Evolutionary conservation across 2,888 invertebrate species (phyloP), one percentile per base, ranked within the genome.

Genomic region (Caenorhabditis sp.): DNA sequence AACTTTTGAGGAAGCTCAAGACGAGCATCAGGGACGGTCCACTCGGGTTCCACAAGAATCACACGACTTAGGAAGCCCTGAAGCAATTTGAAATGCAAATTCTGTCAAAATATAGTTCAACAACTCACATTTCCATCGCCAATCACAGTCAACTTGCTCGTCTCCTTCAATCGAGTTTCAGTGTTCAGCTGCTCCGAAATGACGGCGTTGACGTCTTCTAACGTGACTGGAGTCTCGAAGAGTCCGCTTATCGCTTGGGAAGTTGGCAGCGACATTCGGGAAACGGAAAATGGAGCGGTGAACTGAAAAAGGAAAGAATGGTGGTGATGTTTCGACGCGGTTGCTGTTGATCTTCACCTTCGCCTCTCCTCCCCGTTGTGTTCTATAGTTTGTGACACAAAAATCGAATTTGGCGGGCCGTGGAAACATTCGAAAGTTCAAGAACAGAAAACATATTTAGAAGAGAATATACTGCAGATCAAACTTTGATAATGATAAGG

Each of bases 111-210:
- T n/a, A n/a, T n/a, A n/a, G n/a, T n/a, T n/a, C n/a, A n/a, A 26
- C 22, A 22, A 71, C 79, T 61, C 18, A 80, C 79, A 68, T 80
- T 80, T 35, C 80, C 80, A 64, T 80, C 80, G 1, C 72, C 80
- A 44, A 80, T 51, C n/a, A 80, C 72, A 0, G 47, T 51, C 28
- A 68, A 71, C 20, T 68, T 35, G n/a, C 58, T 69, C 9, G 68
- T 40, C 3, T 20, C 0, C 6, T 32, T 40, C 8, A 80, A 44
- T 18, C 28, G 6, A n/a, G 32, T 13, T 1, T 56, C 24, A 0
- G 62, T 68, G 0, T 47, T 20, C 56, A 80, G 47, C n/a, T 80
- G 61, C 8, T 61, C 58, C 24, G 20, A 0, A 4, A 80, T 68
- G 1, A 20, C 55, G 1, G 40, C 1, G 4, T 72, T 53, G 5